Conservation (phyloP, 2,888 invertebrate genomes). For the Lamproptera curius region DNA sequence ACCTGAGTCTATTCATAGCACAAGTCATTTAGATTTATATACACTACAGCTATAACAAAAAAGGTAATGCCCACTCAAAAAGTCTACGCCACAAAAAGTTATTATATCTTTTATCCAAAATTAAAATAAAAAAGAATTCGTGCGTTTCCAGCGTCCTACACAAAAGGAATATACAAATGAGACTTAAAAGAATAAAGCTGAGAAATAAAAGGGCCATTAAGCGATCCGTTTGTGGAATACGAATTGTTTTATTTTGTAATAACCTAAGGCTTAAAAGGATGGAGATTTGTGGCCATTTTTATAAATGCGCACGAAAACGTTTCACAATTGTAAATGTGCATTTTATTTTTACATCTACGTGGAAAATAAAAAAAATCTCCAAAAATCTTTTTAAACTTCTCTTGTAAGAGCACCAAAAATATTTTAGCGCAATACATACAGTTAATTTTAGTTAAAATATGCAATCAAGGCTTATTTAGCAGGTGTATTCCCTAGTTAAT, state of each 20-base stretch:
- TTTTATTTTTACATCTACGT: no score
- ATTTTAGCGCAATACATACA: no score
- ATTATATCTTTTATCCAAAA: constrained; percentile 3
- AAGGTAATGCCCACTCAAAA: not conserved
- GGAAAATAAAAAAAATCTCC: no score
- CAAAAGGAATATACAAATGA: constrained; percentile 20
- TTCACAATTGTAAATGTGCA: not conserved
- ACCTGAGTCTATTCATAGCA: no score
- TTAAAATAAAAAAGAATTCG: constrained; percentile 17
- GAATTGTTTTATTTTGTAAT: constrained; percentile 16
- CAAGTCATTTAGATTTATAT: no score
- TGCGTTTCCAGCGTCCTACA: constrained; percentile 12
- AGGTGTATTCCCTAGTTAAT: no score
- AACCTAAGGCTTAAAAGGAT: constrained; percentile 10
- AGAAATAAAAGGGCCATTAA: constrained; percentile 21
- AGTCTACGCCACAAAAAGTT: constrained; percentile 5
- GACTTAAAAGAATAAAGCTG: constrained; percentile 19
- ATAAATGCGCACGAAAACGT: not conserved
- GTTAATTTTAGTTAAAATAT: no score
- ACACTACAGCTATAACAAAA: no score
- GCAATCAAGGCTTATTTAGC: no score
- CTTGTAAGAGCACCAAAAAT: no score
- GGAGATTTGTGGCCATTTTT: constrained; percentile 7
- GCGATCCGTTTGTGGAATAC: constrained; percentile 19
- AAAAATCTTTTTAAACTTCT: no score